Evolutionary conservation across 2,888 invertebrate species (phyloP).

Genomic region (Drosophila cracens): DNA sequence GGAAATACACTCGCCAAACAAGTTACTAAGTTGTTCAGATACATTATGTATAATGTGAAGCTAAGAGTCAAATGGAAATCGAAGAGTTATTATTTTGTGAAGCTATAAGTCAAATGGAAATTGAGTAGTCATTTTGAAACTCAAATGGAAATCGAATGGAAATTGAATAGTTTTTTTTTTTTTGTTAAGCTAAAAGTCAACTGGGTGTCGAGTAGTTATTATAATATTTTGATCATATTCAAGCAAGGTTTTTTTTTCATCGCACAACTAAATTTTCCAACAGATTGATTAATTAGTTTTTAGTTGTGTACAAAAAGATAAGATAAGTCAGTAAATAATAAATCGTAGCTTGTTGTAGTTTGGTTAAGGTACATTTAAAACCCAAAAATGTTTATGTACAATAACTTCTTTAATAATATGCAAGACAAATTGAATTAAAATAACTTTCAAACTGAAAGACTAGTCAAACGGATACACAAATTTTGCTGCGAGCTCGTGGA

Average conservation of each 20-base stretch:
- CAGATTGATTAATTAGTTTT: background rate
- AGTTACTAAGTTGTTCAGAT: background rate
- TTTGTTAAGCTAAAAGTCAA: background rate
- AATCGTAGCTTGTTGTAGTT: background rate
- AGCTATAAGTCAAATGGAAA: background rate
- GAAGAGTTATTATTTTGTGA: background rate
- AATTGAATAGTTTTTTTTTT: background rate
- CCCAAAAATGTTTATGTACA: background rate
- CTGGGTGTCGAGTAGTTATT: background rate
- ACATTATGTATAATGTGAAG: background rate
- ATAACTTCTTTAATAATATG: background rate
- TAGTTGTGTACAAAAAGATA: background rate
- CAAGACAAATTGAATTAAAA: background rate
- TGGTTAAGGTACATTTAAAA: background rate
- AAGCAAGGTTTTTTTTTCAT: background rate
- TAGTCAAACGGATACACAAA: background rate
- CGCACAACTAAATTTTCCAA: background rate
- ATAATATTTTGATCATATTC: background rate
- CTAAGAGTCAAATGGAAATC: background rate
- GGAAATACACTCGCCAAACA: constrained; percentile 32
- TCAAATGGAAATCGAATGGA: background rate
- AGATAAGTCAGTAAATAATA: background rate
- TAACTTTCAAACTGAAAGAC: background rate
- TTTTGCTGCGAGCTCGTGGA: background rate
- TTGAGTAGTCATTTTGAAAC: background rate